Evolutionary conservation across 2,113 vertebrate species (phyloP).

Genomic region (Paramisgurnus dabryanus): DNA sequence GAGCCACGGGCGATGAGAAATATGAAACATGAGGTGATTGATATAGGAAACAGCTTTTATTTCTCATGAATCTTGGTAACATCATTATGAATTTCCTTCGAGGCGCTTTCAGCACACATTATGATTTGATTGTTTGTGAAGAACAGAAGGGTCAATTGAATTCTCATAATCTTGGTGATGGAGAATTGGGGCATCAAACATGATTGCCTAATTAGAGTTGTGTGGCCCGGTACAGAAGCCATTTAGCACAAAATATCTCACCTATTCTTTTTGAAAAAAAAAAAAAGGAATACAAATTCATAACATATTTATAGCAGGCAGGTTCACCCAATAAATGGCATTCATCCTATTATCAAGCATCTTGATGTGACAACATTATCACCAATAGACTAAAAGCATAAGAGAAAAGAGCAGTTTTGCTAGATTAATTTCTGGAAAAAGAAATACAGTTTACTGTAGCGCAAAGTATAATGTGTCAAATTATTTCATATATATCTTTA

Average conservation of each 20-base stretch:
- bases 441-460: too few relatives aligned
- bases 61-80: slow-evolving; percentile 36
- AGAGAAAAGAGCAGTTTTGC: too few relatives aligned
- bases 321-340: background rate
- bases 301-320: background rate
- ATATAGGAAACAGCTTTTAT: slow-evolving; percentile 28
- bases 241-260: too few relatives aligned
- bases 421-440: too few relatives aligned
- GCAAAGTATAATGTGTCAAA: too few relatives aligned
- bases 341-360: background rate
- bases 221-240: background rate
- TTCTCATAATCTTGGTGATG: slow-evolving; percentile 21
- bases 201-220: background rate
- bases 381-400: too few relatives aligned
- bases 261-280: background rate
- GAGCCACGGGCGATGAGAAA: slow-evolving; percentile 7
- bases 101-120: slow-evolving; percentile 29
- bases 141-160: slow-evolving; percentile 35
- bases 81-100: slow-evolving; percentile 39
- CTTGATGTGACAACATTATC: background rate
- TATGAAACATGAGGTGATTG: slow-evolving; percentile 39
- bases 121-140: slow-evolving; percentile 38
- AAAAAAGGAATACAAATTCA: background rate
- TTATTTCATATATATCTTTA: background rate
- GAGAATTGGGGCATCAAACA: slow-evolving; percentile 13